Base-by-base conservation (phyloP, 2,113 vertebrate genomes). In the Plestiodon gilberti region DNA sequence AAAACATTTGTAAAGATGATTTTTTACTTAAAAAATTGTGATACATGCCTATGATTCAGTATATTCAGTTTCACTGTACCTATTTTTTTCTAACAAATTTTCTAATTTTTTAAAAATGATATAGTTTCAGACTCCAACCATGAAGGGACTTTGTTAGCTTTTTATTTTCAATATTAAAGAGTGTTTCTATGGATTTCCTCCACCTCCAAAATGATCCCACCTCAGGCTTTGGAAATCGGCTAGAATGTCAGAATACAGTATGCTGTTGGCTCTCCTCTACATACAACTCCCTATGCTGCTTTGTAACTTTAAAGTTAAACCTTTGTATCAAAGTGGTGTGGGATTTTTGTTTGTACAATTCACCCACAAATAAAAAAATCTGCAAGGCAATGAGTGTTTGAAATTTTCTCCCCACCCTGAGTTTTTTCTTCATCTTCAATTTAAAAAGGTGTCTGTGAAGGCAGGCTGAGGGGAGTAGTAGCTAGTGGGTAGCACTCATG, bases 51-150 rank as follows among this genome's bases (percentile, higher is more conserved):
- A 13, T 89, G 59, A 94, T 85, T 83, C 90, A 89, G 18, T 87
- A 78, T 38, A 82, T 90, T 87, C 94, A 83, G 92, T 93, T 91
- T 92, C 93, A 94, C 86, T 91, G 77, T 88, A 62, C 35, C 91
- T 94, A 93, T 95, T 93, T 81, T 83, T 96, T 95, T 92, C 95
- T 94, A 61, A 93, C 91, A 82, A 83, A 92, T 91, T 93, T 92
- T 89, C 93, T 94, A 91, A 88, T 89, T 94, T 95, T 90, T 90
- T 92, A 62, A 79, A 87, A 83, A 82, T 81, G 79, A 86, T 83
- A 93, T 90, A 65, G 82, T 87, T 90, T 92, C 90, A 91, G 90
- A 94, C 93, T 89, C 92, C 88, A 92, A 82, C 90, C 75, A 69
- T 90, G 93, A 93, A 92, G 95, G 94, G 94, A 90, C 92, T 87